Conservation (phyloP, 2,113 vertebrate genomes). For the Bufo gargarizans region DNA sequence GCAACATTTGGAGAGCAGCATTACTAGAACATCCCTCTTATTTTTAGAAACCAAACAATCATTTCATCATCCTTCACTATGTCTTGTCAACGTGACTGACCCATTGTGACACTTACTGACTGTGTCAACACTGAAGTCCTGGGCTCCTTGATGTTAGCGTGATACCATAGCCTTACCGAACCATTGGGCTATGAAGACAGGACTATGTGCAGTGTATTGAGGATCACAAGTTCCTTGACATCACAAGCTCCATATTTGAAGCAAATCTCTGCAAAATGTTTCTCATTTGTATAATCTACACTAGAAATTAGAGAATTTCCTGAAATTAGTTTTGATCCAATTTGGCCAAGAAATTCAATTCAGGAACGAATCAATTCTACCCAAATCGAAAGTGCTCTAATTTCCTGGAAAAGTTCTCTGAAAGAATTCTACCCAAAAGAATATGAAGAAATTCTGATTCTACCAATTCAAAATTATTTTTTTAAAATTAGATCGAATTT, state of each 20-base stretch:
- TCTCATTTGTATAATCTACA: too few species aligned
- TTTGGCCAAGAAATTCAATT: too few species aligned
- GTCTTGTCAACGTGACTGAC: constrained; percentile 20
- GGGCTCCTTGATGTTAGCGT: background rate
- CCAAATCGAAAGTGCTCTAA: too few species aligned
- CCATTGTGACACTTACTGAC: constrained; percentile 23
- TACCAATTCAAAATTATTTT: too few species aligned
- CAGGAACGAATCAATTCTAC: too few species aligned
- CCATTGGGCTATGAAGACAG: background rate
- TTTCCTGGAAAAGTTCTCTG: too few species aligned
- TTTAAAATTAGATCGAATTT: too few species aligned
- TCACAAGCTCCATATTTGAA: background rate
- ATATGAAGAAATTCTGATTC: too few species aligned
- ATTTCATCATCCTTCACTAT: constrained; percentile 39
- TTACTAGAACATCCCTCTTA: constrained; percentile 35
- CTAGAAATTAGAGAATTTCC: too few species aligned
- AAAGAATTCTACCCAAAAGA: too few species aligned
- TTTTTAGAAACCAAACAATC: constrained; percentile 48
- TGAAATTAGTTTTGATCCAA: too few species aligned
- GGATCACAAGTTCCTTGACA: background rate
- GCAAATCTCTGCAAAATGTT: too few species aligned
- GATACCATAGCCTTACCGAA: background rate
- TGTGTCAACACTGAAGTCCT: constrained; percentile 7
- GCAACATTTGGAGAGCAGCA: constrained; percentile 11
- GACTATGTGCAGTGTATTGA: background rate